phyloP scores from a whole-genome alignment of 2,888 invertebrate genomes.

The Dynastes tityus region DNA sequence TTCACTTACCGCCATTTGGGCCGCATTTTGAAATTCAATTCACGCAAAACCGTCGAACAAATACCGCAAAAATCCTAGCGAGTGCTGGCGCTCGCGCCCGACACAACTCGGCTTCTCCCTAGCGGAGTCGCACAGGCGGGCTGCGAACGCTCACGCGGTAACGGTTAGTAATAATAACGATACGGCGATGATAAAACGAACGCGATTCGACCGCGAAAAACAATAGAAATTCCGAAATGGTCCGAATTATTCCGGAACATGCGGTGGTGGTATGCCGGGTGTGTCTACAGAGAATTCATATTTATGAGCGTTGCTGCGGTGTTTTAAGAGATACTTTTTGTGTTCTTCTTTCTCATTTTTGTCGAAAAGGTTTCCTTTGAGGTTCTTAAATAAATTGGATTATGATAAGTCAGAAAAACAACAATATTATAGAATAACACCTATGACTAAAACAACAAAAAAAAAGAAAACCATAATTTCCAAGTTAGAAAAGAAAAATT shows the following conservation, averaged over 20 bases:
- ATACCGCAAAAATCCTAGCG: slow-evolving; percentile 57
- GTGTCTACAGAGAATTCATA: neutral
- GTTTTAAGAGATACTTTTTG: neutral
- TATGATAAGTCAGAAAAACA: too few relatives aligned
- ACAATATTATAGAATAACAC: too few relatives aligned
- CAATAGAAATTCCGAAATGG: slow-evolving; percentile 69
- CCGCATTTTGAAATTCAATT: slow-evolving; percentile 56
- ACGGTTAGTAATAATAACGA: slow-evolving; percentile 29
- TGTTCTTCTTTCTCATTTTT: too few relatives aligned
- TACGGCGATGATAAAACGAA: slow-evolving; percentile 47
- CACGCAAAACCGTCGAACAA: slow-evolving; percentile 59
- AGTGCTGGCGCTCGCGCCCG: slow-evolving; percentile 4
- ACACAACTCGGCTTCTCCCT: neutral
- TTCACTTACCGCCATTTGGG: neutral
- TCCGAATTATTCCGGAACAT: slow-evolving; percentile 44
- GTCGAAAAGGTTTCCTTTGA: too few relatives aligned
- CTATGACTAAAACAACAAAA: too few relatives aligned
- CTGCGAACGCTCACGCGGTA: neutral
- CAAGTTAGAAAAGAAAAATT: too few relatives aligned
- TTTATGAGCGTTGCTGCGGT: slow-evolving; percentile 15
- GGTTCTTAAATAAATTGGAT: too few relatives aligned
- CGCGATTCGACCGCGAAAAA: slow-evolving; percentile 64
- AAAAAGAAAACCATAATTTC: too few relatives aligned
- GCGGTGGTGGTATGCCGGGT: slow-evolving; percentile 16
- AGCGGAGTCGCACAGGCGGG: neutral